Conservation (phyloP, 1,140 invertebrate species). For the Caerostris darwini region DNA sequence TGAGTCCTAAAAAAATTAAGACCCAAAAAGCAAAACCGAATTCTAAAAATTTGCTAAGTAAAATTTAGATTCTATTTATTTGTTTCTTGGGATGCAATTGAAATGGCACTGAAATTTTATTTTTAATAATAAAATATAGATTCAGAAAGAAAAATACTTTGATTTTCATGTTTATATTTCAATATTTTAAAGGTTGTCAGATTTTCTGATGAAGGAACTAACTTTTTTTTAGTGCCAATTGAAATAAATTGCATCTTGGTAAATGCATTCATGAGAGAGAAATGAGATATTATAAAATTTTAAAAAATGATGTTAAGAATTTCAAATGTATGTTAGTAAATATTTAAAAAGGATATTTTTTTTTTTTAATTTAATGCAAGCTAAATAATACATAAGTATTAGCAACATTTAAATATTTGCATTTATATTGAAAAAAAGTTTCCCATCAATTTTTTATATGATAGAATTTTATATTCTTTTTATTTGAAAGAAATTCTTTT, state of each 20-base stretch:
- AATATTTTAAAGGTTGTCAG: neutral
- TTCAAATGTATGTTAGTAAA: no score
- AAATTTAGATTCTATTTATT: conserved; percentile 35
- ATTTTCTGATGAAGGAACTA: neutral
- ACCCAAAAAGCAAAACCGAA: conserved; percentile 15
- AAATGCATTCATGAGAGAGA: no score
- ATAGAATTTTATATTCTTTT: no score
- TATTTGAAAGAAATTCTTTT: conserved; percentile 2
- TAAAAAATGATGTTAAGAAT: no score
- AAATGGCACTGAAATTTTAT: neutral
- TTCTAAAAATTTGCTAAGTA: conserved; percentile 35
- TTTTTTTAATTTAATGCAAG: no score
- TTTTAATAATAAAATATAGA: neutral
- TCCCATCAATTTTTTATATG: no score
- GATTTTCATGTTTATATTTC: neutral
- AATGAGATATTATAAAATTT: no score
- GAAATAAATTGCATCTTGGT: neutral
- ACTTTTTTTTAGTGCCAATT: neutral
- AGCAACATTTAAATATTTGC: no score
- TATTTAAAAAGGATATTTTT: no score
- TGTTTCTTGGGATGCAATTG: neutral
- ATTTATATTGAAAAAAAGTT: no score
- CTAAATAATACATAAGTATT: no score
- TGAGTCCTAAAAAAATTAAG: conserved; percentile 43
- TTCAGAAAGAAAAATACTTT: neutral